phyloP scores from a whole-genome alignment of 1,140 invertebrate species.

The Drosophila oshimai region DNA sequence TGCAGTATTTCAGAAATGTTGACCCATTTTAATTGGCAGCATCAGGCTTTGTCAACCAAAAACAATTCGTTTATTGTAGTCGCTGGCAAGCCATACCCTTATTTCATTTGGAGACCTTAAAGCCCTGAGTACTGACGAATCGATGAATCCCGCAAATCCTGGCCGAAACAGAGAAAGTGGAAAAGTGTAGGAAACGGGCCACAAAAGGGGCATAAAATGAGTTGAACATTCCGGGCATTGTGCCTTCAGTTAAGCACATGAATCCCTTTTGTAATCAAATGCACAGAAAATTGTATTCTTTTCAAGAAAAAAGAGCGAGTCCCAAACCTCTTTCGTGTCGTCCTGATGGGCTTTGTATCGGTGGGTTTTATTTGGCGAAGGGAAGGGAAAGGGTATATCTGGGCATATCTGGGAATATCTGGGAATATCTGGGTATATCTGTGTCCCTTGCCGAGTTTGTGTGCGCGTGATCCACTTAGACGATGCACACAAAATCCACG shows the following conservation, averaged over 20 bases:
- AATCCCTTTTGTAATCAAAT: slow-evolving; percentile 79
- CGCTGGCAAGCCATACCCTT: not conserved
- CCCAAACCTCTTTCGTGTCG: slow-evolving; percentile 74
- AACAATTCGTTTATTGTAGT: not conserved
- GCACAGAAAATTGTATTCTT: slow-evolving; percentile 75
- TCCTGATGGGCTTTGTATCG: slow-evolving; percentile 69
- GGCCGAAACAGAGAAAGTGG: not conserved
- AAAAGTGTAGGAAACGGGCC: slow-evolving; percentile 14
- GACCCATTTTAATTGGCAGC: not conserved
- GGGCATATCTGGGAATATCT: slow-evolving; percentile 12
- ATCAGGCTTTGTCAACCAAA: not conserved
- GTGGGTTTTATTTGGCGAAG: slow-evolving; percentile 6
- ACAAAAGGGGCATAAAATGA: slow-evolving; percentile 55
- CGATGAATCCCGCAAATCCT: slow-evolving; percentile 26
- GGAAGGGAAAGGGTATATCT: not conserved
- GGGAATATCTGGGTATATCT: not conserved
- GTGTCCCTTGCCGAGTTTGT: not conserved
- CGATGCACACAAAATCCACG: slow-evolving; percentile 42
- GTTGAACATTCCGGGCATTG: slow-evolving; percentile 52
- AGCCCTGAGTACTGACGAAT: slow-evolving; percentile 11
- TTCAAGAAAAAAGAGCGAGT: slow-evolving; percentile 43
- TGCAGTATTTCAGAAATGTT: not conserved
- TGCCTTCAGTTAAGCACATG: slow-evolving; percentile 67
- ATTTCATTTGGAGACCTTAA: not conserved
- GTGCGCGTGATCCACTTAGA: slow-evolving; percentile 61